Evolutionary conservation across 2,113 vertebrate species (phyloP).

Genomic region (Ginglymostoma cirratum): DNA sequence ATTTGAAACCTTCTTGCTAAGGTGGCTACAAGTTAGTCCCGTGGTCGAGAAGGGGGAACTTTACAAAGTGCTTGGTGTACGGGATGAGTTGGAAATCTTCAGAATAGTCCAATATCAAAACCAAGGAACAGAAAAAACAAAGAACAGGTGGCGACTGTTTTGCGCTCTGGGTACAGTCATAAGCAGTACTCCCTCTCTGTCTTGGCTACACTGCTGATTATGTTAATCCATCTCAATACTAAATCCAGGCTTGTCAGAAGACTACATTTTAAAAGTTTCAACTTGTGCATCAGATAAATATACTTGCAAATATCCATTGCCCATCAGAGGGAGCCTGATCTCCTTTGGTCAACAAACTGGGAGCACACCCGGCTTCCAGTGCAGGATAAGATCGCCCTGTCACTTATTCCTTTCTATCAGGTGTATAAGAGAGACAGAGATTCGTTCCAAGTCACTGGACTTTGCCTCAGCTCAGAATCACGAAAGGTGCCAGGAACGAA

Average conservation of each 20-base stretch:
- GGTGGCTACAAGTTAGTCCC: background rate
- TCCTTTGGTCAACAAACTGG: background rate
- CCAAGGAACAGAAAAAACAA: background rate
- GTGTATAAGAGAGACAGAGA: too few relatives aligned
- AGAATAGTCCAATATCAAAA: background rate
- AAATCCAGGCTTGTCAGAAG: background rate
- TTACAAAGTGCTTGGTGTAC: background rate
- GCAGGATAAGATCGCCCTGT: background rate
- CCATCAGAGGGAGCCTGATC: background rate
- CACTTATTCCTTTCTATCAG: too few relatives aligned
- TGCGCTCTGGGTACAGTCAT: background rate
- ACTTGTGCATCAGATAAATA: background rate
- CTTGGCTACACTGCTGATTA: background rate
- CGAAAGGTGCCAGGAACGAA: too few relatives aligned
- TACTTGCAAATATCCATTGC: background rate
- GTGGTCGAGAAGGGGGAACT: background rate
- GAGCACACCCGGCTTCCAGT: background rate
- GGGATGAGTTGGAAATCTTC: background rate
- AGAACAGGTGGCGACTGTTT: background rate
- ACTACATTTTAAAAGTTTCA: background rate
- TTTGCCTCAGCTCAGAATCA: too few relatives aligned
- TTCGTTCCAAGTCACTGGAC: too few relatives aligned
- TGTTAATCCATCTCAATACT: background rate
- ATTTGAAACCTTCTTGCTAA: background rate
- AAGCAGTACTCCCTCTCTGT: too few relatives aligned